phyloP scores from a whole-genome alignment of 2,888 invertebrate species.

The Notodonta dromedarius region DNA sequence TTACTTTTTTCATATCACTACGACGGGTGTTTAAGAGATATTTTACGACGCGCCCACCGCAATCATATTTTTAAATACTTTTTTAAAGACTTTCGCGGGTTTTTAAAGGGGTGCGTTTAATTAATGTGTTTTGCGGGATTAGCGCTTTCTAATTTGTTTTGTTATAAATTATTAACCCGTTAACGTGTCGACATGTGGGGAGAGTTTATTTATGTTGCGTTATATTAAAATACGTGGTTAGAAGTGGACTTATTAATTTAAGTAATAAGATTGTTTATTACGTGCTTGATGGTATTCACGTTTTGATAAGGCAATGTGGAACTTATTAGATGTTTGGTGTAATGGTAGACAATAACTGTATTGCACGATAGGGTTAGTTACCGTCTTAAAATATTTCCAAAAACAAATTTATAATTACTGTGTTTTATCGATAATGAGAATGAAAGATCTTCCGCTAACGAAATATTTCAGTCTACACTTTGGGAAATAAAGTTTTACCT shows the following conservation, averaged over 20 bases:
- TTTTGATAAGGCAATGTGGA: not conserved
- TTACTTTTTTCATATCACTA: constrained; percentile 38
- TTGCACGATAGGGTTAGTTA: no score
- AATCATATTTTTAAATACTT: constrained; percentile 53
- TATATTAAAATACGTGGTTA: not conserved
- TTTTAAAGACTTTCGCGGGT: constrained; percentile 35
- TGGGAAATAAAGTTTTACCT: no score
- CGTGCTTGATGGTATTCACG: not conserved
- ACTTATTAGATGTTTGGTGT: no score
- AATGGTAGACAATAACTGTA: no score
- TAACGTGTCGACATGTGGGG: constrained; percentile 37
- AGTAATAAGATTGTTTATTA: not conserved
- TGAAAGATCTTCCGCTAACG: no score
- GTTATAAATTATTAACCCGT: constrained; percentile 44
- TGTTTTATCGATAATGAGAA: no score
- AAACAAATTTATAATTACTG: no score
- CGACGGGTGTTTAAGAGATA: constrained; percentile 48
- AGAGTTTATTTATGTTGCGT: constrained; percentile 13
- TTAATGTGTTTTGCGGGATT: constrained; percentile 58
- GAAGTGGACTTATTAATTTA: not conserved
- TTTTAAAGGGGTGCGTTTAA: constrained; percentile 25
- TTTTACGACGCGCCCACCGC: constrained; percentile 49
- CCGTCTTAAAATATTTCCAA: no score
- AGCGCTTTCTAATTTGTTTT: constrained; percentile 59
- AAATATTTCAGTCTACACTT: no score